A percentile compares a stretch with the other conserved stretches of the same genome.
Evolutionary conservation across 2,888 invertebrate genomes (phyloP).

Genomic region (Scaptomyza reducta): DNA sequence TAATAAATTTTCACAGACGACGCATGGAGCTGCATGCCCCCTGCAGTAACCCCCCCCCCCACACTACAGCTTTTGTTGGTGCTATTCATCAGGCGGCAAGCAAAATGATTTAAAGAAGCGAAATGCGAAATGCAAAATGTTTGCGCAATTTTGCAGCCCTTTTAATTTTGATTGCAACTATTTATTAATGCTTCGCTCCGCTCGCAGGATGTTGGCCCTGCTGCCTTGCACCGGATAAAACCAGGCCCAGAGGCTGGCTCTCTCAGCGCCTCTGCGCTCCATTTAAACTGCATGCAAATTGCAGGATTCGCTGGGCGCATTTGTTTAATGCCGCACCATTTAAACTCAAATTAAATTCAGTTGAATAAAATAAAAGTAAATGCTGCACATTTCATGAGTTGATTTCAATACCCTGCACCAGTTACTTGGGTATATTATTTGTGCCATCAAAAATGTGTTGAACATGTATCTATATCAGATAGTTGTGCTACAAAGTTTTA

Average conservation of each 20-base stretch:
- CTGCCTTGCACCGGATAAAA: constrained; percentile 30
- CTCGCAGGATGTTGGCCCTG: constrained; percentile 43
- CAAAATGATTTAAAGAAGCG: constrained; percentile 63
- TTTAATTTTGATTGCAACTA: constrained; percentile 76
- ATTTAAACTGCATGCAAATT: constrained; percentile 58
- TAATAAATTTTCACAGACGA: constrained; percentile 59
- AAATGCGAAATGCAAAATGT: constrained; percentile 59
- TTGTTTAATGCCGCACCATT: constrained; percentile 43
- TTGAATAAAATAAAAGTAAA: constrained; percentile 31
- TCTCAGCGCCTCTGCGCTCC: constrained; percentile 48
- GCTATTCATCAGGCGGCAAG: constrained; percentile 56
- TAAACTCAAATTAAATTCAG: constrained; percentile 40
- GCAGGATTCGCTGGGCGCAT: constrained; percentile 30
- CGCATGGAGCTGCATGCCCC: constrained; percentile 19
- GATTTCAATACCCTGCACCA: constrained; percentile 4
- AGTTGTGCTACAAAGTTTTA: no score
- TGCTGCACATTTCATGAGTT: constrained; percentile 37
- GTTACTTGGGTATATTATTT: no score
- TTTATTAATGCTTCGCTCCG: constrained; percentile 65
- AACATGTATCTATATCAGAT: no score
- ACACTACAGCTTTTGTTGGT: background rate
- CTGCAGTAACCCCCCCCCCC: background rate
- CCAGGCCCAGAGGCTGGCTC: constrained; percentile 14
- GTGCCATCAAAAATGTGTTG: no score
- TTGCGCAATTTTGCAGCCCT: constrained; percentile 62